Conservation (phyloP, 1,140 invertebrate species). For the Onthophagus taurus region DNA sequence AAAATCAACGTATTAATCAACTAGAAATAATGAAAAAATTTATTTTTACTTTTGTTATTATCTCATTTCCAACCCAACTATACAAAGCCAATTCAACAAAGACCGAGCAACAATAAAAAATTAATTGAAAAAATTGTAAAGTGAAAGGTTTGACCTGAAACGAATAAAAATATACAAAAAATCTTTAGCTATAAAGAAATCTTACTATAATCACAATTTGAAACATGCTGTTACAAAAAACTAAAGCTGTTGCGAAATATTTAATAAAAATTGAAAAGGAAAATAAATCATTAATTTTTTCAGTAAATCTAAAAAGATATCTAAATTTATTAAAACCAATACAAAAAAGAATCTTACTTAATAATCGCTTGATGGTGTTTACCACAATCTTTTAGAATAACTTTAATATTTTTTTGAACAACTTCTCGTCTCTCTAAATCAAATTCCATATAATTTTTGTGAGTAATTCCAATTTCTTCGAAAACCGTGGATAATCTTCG, state of each 20-base stretch:
- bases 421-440: too few relatives aligned
- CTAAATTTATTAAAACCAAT: background rate
- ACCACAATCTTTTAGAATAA: constrained; percentile 6
- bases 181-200: background rate
- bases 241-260: background rate
- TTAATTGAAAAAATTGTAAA: background rate
- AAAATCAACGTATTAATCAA: background rate
- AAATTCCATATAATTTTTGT: too few relatives aligned
- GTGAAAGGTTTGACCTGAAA: background rate
- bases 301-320: background rate
- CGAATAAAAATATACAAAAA: background rate
- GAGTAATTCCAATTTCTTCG: background rate
- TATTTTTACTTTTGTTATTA: constrained; percentile 4
- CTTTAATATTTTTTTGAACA: background rate
- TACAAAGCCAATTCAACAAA: constrained; percentile 1
- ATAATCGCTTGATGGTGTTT: background rate
- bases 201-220: constrained; percentile 4
- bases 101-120: background rate
- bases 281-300: constrained; percentile 1
- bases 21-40: background rate
- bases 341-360: background rate
- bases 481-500: background rate
- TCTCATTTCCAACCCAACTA: background rate
- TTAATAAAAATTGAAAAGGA: constrained; percentile 7
- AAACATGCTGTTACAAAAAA: constrained; percentile 1